Conservation (phyloP, 2,797 vertebrate species). For the Apogon hyalosoma region DNA sequence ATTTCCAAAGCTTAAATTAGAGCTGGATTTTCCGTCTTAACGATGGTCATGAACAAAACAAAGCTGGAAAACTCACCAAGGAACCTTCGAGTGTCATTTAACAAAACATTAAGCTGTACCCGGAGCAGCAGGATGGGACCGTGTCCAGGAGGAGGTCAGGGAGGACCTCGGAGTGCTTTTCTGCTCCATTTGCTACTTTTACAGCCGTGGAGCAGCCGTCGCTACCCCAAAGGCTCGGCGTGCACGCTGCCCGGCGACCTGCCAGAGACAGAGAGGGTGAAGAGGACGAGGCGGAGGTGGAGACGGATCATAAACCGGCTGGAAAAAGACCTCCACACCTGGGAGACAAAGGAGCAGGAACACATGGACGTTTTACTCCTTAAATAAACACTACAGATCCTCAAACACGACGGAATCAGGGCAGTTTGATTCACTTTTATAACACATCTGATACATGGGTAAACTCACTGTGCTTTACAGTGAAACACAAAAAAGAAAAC, state of each 20-base stretch:
- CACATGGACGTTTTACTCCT: neutral
- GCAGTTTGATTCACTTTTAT: too few species aligned
- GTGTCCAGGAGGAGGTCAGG: slow-evolving; percentile 10
- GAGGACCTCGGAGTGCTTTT: slow-evolving; percentile 54
- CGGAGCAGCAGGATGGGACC: slow-evolving; percentile 9
- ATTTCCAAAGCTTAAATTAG: too few species aligned
- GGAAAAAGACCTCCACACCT: slow-evolving; percentile 40
- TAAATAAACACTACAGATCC: too few species aligned
- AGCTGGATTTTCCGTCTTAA: too few species aligned
- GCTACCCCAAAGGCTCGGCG: slow-evolving; percentile 32
- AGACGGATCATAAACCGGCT: slow-evolving; percentile 54
- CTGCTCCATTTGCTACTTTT: slow-evolving; percentile 73
- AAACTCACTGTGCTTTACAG: too few species aligned
- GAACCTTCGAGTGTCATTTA: slow-evolving; percentile 20
- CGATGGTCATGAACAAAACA: slow-evolving; percentile 33
- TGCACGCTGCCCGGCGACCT: neutral
- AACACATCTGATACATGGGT: too few species aligned
- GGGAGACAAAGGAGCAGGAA: slow-evolving; percentile 4
- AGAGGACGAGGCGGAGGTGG: slow-evolving; percentile 28
- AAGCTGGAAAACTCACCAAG: neutral
- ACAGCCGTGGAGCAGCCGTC: slow-evolving; percentile 40
- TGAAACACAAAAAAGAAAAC: too few species aligned
- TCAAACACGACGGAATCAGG: too few species aligned
- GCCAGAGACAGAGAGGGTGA: neutral
- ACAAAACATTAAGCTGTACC: slow-evolving; percentile 28